Percentiles rank a stretch among this genome's conserved stretches.
Conservation (phyloP, 2,888 invertebrate species). For the Latrodectus hesperus region DNA sequence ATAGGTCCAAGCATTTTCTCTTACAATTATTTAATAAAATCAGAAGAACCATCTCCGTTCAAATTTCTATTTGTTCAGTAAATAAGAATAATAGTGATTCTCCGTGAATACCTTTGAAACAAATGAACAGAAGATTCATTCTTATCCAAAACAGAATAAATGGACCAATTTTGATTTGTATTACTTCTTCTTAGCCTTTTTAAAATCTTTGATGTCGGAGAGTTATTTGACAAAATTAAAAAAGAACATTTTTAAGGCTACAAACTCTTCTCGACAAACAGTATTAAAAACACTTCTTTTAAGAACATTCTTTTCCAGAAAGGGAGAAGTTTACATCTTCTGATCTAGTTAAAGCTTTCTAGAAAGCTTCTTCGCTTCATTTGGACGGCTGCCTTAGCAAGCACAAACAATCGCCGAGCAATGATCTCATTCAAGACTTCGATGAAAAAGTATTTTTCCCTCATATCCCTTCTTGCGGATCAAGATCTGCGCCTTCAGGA, state of each 20-base stretch:
- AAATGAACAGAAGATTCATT: not conserved
- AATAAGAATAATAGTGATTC: no score
- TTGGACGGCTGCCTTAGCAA: constrained; percentile 7
- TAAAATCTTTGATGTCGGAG: no score
- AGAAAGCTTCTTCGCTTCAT: constrained; percentile 20
- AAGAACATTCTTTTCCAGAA: not conserved
- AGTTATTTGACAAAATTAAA: no score
- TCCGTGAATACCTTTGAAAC: no score
- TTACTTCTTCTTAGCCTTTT: not conserved
- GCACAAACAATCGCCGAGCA: not conserved
- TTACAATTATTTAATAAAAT: no score
- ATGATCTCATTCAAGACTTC: not conserved
- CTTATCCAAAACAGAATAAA: not conserved
- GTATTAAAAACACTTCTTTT: constrained; percentile 12
- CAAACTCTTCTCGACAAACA: not conserved
- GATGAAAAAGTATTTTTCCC: not conserved
- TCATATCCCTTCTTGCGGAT: not conserved
- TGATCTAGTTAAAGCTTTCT: constrained; percentile 10
- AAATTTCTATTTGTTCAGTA: no score
- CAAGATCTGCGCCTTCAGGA: constrained; percentile 9
- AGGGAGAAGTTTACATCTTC: not conserved
- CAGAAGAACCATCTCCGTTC: no score
- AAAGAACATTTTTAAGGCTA: not conserved
- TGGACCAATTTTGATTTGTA: not conserved
- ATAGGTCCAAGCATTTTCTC: no score